These are phyloP conservation scores for Hypomesus transpacificus DNA, from an alignment of 2,113 vertebrate species.

Conservation along the genomic window DNA sequence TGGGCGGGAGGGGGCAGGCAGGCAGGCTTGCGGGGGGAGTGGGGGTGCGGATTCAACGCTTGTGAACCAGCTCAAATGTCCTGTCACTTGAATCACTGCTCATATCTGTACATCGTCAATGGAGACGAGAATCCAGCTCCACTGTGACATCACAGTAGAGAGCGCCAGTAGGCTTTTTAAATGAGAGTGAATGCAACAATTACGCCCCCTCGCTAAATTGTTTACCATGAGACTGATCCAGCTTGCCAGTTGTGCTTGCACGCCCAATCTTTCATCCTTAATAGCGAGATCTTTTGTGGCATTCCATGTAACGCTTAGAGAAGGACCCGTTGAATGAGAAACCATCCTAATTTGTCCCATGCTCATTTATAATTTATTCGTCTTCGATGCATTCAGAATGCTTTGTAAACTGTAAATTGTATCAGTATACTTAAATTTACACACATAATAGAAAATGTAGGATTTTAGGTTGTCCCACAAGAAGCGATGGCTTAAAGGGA, in stretches of 20 bases:
- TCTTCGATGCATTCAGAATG: constrained; percentile 59
- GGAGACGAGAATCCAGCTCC: constrained; percentile 47
- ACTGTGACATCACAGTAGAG: constrained; percentile 44
- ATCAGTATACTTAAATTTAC: constrained; percentile 60
- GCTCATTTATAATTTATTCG: constrained; percentile 65
- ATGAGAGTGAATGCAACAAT: constrained; percentile 64
- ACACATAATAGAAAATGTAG: constrained; percentile 67
- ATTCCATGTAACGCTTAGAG: constrained; percentile 38
- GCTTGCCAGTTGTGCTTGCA: constrained; percentile 56
- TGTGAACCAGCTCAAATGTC: constrained; percentile 55
- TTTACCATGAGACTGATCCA: constrained; percentile 65
- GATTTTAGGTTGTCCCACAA: constrained; percentile 60
- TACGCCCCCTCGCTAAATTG: constrained; percentile 61
- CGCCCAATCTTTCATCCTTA: constrained; percentile 55
- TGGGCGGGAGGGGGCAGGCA: constrained; percentile 20
- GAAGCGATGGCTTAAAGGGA: constrained; percentile 59
- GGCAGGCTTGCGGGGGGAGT: background rate
- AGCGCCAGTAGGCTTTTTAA: constrained; percentile 63
- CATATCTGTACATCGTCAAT: constrained; percentile 46
- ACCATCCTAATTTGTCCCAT: constrained; percentile 58
- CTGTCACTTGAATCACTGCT: constrained; percentile 62
- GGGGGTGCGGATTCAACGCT: constrained; percentile 29
- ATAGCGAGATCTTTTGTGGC: constrained; percentile 57
- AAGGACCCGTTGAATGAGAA: constrained; percentile 37
- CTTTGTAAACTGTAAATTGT: constrained; percentile 62